Base-by-base conservation (phyloP, 2,888 invertebrate species). In the Drosophila paranaensis region DNA sequence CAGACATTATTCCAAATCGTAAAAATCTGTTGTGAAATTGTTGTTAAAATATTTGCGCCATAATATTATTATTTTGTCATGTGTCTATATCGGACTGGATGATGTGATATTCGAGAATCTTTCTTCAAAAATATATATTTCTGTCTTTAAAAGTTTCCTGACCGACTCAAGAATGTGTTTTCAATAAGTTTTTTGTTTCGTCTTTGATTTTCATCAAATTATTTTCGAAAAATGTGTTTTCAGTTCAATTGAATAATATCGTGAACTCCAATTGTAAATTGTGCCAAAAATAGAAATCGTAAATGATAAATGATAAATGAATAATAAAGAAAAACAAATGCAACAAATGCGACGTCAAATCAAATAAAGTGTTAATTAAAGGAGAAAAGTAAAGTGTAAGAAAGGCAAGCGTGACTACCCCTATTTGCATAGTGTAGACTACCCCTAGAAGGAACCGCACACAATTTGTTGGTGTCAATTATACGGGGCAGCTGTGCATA, bases 201-300 rank as follows among this genome's bases (percentile, higher is more conserved):
- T 73, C 9, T 6, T 33, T 11, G 48, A 30, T 48, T 48, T 2
- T 3, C 45, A 27, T 30, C 14, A 13, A 37, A 33, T 45, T 40
- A 45, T 48, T 43, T 51, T 48, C 13, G 20, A 14, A 16, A 35
- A n/a, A 6, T 58, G 2, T n/a, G 10, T 40, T 16, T 43, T 37
- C n/a, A 71, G 62, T 53, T 62, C 25, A 56, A 40, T 42, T 72
- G 35, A 74, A 69, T 79, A 55, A 64, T 69, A 61, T 74, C 58
- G 68, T 64, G 46, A 61, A 46, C 74, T 60, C 11, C 64, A 62
- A 60, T 58, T 43, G 30, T 70, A 74, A 72, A 62, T 77, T 85
- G 90, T 90, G 90, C 90, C 90, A 90, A 90, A 88, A 55, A 53
- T 27, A 2, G 0, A 58, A 45, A 76, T 63, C 37, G n/a, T 39